Conservation (phyloP, 30 jellyfish, hydroid and myxozoan species). For the Chrysaora quinquecirrha region DNA sequence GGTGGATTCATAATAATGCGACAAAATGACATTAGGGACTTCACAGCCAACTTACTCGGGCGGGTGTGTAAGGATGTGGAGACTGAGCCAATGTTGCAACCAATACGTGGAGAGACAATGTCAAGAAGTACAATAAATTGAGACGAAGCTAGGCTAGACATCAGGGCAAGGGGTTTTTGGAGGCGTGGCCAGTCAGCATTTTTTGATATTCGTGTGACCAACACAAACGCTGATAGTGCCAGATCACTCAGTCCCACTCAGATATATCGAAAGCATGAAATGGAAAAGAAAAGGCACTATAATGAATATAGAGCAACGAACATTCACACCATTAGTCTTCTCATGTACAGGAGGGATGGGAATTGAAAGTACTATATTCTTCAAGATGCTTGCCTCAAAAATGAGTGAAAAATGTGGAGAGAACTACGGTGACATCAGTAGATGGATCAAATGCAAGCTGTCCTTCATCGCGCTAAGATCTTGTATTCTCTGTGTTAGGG, state of each 20-base stretch:
- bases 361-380: no score
- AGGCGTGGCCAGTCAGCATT: conserved; percentile 5
- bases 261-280: background rate
- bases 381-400: background rate
- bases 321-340: conserved; percentile 12
- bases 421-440: background rate
- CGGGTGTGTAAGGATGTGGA: conserved; percentile 4
- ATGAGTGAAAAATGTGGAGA: background rate
- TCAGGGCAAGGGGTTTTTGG: conserved; percentile 31
- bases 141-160: conserved; percentile 8
- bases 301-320: background rate
- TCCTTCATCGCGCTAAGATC: no score
- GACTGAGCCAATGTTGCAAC: conserved; percentile 13
- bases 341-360: conserved; percentile 12
- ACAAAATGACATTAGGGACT: conserved; percentile 2
- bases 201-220: no score
- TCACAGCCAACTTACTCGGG: background rate
- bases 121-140: background rate
- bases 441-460: no score
- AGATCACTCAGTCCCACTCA: no score
- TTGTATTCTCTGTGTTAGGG: no score
- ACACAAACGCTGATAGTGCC: no score
- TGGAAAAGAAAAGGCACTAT: background rate
- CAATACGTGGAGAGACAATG: conserved; percentile 3
- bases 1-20: conserved; percentile 20